Evolutionary conservation across 2,888 invertebrate species (phyloP).

Genomic region (Zele albiditarsus): DNA sequence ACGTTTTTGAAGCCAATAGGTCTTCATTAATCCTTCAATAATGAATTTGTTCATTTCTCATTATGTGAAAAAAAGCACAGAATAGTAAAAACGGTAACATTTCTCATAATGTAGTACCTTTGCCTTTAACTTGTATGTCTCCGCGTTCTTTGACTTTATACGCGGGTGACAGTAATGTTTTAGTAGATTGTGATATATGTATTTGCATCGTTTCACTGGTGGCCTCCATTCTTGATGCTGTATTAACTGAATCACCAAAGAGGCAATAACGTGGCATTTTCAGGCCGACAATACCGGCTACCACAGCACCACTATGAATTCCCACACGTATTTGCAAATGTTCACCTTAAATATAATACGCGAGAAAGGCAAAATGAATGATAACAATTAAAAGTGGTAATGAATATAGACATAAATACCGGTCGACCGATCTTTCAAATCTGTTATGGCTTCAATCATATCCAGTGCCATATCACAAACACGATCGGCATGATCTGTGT

Average conservation of each 20-base stretch:
- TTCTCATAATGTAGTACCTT: slow-evolving; percentile 76
- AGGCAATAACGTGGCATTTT: slow-evolving; percentile 91
- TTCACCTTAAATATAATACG: slow-evolving; percentile 75
- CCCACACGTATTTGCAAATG: slow-evolving; percentile 90
- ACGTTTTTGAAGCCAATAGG: slow-evolving; percentile 88
- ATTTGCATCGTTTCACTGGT: slow-evolving; percentile 95
- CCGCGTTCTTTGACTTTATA: slow-evolving; percentile 87
- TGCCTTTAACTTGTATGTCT: slow-evolving; percentile 92
- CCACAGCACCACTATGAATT: slow-evolving; percentile 92
- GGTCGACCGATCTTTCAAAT: slow-evolving; percentile 93
- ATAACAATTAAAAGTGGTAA: neutral
- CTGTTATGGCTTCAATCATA: slow-evolving; percentile 94
- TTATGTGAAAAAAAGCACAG: neutral
- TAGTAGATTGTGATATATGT: slow-evolving; percentile 93
- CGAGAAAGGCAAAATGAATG: neutral
- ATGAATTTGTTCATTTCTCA: neutral
- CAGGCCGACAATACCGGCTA: slow-evolving; percentile 93
- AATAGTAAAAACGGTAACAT: no score
- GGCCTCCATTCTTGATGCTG: slow-evolving; percentile 94
- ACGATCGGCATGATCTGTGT: slow-evolving; percentile 91
- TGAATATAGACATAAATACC: slow-evolving; percentile 73
- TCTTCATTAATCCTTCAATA: slow-evolving; percentile 85
- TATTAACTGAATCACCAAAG: slow-evolving; percentile 94
- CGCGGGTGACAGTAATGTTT: slow-evolving; percentile 81
- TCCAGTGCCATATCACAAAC: slow-evolving; percentile 97